Base-by-base conservation (phyloP, 2,888 invertebrate genomes). In the Lasius fuliginosus region DNA sequence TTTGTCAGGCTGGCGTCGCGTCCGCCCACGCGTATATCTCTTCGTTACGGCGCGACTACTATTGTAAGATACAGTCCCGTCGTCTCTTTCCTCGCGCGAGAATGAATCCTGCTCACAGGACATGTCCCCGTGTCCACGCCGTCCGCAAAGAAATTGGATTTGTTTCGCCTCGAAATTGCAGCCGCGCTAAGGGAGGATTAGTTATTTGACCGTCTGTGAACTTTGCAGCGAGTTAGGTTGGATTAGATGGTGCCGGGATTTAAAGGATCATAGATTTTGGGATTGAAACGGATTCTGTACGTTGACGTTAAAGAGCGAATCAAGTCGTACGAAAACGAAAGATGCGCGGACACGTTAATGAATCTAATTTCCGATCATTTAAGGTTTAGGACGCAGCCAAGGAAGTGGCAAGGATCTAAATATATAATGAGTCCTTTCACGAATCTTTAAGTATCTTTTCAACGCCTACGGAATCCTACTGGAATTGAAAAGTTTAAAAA, bases 31-130 rank as follows among this genome's bases (percentile, higher is more conserved):
- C 67, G 40, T 64, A 84, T 89, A 87, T 81, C 83, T 89, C 83
- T 87, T 87, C 82, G 85, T 89, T 87, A 87, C 76, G 27, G 82
- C 83, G 65, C 85, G 81, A 68, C 87, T 84, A 84, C 86, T 83
- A 85, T 82, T 76, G 58, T 71, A 83, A 60, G 82, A 77, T 73
- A 85, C 85, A 84, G 74, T 42, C 60, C 71, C 46, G 27, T 69
- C 68, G 42, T 23, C 42, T 33, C 42, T 53, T 0, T 81, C 27
- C 46, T 18, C 15, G 71, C 30, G 71, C 71, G 60, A 53, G n/a
- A 71, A 81, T 71, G 79, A 81, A 81, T 71, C 71, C 60, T 71
- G 79, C 46, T 81, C 79, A 33, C 79, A 60, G 71, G 46, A 81
- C 71, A 23, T 81, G 77, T 69, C 69, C 40, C 68, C 30, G 40